These are phyloP conservation scores for Drosophila nebulosa DNA, from an alignment of 1,140 invertebrate genomes.

Conservation along the genomic window DNA sequence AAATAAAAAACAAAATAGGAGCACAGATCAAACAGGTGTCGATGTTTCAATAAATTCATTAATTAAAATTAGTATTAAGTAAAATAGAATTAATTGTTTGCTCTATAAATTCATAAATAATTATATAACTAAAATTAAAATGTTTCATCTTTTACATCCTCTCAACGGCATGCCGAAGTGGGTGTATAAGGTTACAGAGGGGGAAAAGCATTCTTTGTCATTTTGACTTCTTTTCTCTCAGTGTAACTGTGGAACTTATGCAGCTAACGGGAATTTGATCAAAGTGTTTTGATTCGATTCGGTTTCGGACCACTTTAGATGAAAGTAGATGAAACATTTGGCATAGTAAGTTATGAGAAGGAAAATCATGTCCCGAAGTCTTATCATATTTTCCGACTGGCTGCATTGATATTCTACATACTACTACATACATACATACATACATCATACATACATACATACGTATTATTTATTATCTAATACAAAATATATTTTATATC, in stretches of 20 bases:
- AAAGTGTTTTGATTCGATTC: no score
- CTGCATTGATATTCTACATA: neutral
- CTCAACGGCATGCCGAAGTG: neutral
- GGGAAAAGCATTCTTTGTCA: no score
- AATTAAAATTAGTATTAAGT: slow-evolving; percentile 4
- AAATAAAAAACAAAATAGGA: slow-evolving; percentile 39
- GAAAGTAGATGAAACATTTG: no score
- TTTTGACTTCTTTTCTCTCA: neutral
- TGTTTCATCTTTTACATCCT: neutral
- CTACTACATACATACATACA: neutral
- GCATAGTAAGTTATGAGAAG: no score
- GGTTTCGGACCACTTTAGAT: no score
- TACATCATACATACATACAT: neutral
- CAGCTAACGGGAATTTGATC: no score
- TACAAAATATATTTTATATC: neutral
- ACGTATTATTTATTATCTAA: neutral
- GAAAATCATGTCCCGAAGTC: no score
- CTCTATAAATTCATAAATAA: slow-evolving; percentile 2
- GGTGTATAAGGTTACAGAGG: neutral
- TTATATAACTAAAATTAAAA: neutral
- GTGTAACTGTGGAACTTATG: no score
- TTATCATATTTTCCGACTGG: no score
- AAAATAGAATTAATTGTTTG: neutral
- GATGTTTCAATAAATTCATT: slow-evolving; percentile 35
- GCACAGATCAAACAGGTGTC: slow-evolving; percentile 64